Evolutionary conservation across 2,888 invertebrate species (phyloP).

Genomic region (Lymantria monacha): DNA sequence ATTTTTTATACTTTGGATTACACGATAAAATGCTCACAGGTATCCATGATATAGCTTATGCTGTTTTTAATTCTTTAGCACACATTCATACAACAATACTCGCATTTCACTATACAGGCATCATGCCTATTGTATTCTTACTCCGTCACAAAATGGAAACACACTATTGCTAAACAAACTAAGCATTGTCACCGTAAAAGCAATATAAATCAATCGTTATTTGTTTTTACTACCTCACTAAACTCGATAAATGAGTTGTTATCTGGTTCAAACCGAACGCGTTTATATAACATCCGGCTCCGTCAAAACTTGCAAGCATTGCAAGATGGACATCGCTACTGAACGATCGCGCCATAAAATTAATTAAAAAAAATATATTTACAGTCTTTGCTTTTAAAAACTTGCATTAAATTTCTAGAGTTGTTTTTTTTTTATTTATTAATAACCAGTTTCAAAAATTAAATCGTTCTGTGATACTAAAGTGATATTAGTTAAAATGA

Average conservation of each 20-base stretch:
- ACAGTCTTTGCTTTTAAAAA: slow-evolving; percentile 17
- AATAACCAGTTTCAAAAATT: slow-evolving; percentile 9
- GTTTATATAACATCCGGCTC: slow-evolving; percentile 43
- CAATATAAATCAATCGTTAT: too few relatives aligned
- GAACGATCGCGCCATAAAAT: slow-evolving; percentile 26
- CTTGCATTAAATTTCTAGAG: not conserved
- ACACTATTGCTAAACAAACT: too few relatives aligned
- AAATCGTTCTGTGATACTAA: slow-evolving; percentile 58
- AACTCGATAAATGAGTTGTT: slow-evolving; percentile 8
- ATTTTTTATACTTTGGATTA: too few relatives aligned
- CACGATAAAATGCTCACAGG: too few relatives aligned
- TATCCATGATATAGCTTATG: too few relatives aligned
- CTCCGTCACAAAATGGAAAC: too few relatives aligned
- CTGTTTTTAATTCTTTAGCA: too few relatives aligned
- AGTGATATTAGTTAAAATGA: slow-evolving; percentile 72
- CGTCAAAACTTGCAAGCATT: slow-evolving; percentile 21
- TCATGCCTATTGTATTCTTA: too few relatives aligned
- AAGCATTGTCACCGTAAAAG: too few relatives aligned
- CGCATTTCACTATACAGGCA: too few relatives aligned
- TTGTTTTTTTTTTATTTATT: not conserved
- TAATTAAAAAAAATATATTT: slow-evolving; percentile 1
- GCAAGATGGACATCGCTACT: slow-evolving; percentile 22
- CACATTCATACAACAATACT: too few relatives aligned
- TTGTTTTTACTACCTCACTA: too few relatives aligned
- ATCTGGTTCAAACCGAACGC: slow-evolving; percentile 46